Base-by-base conservation (phyloP, 2,888 invertebrate species). In the Nephrocerus scutellatus region DNA sequence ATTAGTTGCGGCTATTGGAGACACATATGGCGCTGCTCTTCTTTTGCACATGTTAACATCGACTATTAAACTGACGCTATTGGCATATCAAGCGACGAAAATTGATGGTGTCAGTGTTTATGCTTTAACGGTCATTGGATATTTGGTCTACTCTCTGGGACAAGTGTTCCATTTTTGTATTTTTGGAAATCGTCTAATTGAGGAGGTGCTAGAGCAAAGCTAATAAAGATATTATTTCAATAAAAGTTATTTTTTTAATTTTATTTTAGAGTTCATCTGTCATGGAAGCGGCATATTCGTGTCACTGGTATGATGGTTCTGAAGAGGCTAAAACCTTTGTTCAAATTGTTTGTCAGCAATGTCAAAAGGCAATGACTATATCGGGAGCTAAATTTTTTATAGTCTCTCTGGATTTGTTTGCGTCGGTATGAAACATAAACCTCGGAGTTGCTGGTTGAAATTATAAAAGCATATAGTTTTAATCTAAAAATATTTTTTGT, bases 291-390 rank as follows among this genome's bases (percentile, higher is more conserved):
- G 88, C 88, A 0, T 89, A 88, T 69, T 86, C 86, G 31, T 88
- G 88, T 55, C 87, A 87, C 50, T 89, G 88, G 88, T 89, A 88
- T 62, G 87, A 88, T 51, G 88, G 88, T 6, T 87, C 87, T 0
- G 88, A 89, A 58, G 88, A 89, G 57, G 88, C 88, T 0, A 88
- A 88, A 66, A 88, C 88, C 19, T 89, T 89, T 61, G 87, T 89
- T 2, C 88, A 88, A 68, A 89, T 89, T 55, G 88, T 89, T 9
- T 88, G 88, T 62, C 88, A 89, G 62, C 88, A 89, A 60, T 88
- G 88, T 63, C 88, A 89, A 69, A 88, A 88, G 57, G 84, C 88
- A 0, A 80, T 89, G 80, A 84, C 84, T 49, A 87, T 89, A 59
- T 87, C 88, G 2, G 88, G 88, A 46, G 88, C 88, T 2, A 88